Evolutionary conservation across 2,888 invertebrate genomes (phyloP).

Genomic region (Corythucha ciliata): DNA sequence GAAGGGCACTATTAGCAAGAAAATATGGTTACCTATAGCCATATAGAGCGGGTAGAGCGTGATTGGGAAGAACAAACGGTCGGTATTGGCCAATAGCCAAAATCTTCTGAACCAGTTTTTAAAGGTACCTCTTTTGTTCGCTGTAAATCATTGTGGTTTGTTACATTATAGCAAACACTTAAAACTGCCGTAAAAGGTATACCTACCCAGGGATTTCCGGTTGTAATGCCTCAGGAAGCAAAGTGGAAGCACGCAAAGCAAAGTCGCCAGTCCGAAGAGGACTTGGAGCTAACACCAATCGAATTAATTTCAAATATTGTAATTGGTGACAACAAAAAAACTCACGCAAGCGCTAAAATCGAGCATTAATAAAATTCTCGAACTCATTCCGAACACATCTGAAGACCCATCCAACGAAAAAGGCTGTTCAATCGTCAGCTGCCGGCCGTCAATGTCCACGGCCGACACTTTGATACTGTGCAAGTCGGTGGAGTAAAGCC

Average conservation of each 20-base stretch:
- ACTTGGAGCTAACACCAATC: slow-evolving; percentile 54
- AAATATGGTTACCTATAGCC: slow-evolving; percentile 48
- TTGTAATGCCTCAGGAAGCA: slow-evolving; percentile 53
- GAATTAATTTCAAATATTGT: not conserved
- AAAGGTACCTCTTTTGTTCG: slow-evolving; percentile 15
- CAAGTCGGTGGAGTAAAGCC: slow-evolving; percentile 52
- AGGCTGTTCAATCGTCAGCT: slow-evolving; percentile 52
- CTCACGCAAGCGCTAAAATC: slow-evolving; percentile 65
- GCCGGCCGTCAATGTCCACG: slow-evolving; percentile 50
- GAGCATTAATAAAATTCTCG: slow-evolving; percentile 67
- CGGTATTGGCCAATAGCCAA: slow-evolving; percentile 65
- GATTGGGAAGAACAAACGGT: slow-evolving; percentile 64
- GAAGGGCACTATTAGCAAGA: not conserved
- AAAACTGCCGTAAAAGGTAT: slow-evolving; percentile 6
- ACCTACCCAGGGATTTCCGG: slow-evolving; percentile 35
- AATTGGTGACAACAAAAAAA: slow-evolving; percentile 32
- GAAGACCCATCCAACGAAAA: slow-evolving; percentile 69
- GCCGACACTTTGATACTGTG: slow-evolving; percentile 56
- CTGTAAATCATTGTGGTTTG: slow-evolving; percentile 15
- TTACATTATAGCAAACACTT: slow-evolving; percentile 15
- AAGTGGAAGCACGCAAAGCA: slow-evolving; percentile 55
- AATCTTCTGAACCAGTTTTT: slow-evolving; percentile 49
- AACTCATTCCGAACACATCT: slow-evolving; percentile 54
- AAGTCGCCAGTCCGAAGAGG: slow-evolving; percentile 54
- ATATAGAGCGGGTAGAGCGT: slow-evolving; percentile 63